These are phyloP conservation scores for Acanthaster planci DNA, from an alignment of 35 echinoderm and acorn worm species.

Conservation along the genomic window DNA sequence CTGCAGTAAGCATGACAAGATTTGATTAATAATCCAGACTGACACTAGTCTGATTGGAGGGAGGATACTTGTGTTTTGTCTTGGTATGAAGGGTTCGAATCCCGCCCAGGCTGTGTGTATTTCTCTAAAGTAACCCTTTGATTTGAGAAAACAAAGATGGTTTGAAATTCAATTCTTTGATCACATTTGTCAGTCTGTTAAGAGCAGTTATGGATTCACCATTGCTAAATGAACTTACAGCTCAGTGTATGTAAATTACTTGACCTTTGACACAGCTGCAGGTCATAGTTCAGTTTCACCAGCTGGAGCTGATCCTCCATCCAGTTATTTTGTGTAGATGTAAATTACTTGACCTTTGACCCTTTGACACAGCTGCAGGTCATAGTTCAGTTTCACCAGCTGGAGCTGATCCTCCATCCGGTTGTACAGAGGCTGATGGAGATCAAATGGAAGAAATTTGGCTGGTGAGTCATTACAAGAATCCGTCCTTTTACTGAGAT, in stretches of 20 bases:
- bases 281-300: conserved; percentile 80
- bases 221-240: too few relatives aligned
- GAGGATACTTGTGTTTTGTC: too few relatives aligned
- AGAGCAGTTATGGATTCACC: too few relatives aligned
- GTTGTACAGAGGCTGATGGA: conserved; percentile 67
- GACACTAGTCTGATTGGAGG: too few relatives aligned
- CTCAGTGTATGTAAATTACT: not conserved
- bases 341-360: conserved; percentile 27
- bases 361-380: conserved; percentile 65
- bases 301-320: conserved; percentile 91
- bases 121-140: too few relatives aligned
- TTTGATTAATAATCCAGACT: too few relatives aligned
- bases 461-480: conserved; percentile 59
- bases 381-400: conserved; percentile 83
- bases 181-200: too few relatives aligned
- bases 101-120: too few relatives aligned
- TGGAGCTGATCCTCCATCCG: conserved; percentile 93
- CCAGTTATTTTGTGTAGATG: conserved; percentile 66
- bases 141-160: too few relatives aligned
- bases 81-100: too few relatives aligned
- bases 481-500: too few relatives aligned
- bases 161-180: too few relatives aligned
- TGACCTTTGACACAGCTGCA: conserved; percentile 61
- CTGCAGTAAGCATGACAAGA: conserved; percentile 69
- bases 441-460: conserved; percentile 91